A percentile compares a stretch with the other conserved stretches of the same genome.
Evolutionary conservation across 2,797 vertebrate species (phyloP).

Genomic region (Macrochelys suwanniensis): DNA sequence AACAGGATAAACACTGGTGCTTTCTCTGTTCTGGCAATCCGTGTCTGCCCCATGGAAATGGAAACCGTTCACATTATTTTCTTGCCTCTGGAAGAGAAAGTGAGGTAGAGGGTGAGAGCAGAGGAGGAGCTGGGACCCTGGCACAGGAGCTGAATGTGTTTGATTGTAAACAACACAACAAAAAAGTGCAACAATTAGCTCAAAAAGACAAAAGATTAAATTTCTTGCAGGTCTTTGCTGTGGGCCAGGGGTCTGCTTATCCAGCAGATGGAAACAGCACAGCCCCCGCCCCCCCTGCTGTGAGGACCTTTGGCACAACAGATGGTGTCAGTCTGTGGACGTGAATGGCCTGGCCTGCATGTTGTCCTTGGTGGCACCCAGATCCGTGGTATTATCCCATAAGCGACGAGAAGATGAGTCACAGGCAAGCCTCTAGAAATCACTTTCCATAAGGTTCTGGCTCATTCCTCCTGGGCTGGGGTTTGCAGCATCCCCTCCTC

Average conservation of each 20-base stretch:
- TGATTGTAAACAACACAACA: not conserved
- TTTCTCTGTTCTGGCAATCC: not conserved
- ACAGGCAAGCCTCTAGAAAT: not conserved
- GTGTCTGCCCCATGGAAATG: not conserved
- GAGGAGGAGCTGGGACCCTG: not conserved
- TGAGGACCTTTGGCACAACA: not conserved
- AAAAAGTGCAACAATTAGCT: not conserved
- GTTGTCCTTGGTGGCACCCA: not conserved
- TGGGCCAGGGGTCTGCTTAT: not conserved
- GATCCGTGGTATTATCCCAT: not conserved
- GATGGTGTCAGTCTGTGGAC: not conserved
- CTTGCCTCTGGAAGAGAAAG: not conserved
- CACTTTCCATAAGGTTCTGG: not conserved
- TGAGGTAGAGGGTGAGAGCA: not conserved
- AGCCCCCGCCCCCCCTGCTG: fast-evolving
- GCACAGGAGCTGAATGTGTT: not conserved
- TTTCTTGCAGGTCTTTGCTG: not conserved
- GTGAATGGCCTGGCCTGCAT: not conserved
- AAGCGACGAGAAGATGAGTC: not conserved
- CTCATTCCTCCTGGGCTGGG: not conserved
- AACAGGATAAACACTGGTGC: not conserved
- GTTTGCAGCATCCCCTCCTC: not conserved
- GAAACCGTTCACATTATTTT: not conserved
- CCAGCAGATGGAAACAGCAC: not conserved
- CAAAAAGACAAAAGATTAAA: not conserved